These are phyloP conservation scores for Andinoacara biseriatus DNA, from an alignment of 2,113 vertebrate genomes.

Conservation along the genomic window DNA sequence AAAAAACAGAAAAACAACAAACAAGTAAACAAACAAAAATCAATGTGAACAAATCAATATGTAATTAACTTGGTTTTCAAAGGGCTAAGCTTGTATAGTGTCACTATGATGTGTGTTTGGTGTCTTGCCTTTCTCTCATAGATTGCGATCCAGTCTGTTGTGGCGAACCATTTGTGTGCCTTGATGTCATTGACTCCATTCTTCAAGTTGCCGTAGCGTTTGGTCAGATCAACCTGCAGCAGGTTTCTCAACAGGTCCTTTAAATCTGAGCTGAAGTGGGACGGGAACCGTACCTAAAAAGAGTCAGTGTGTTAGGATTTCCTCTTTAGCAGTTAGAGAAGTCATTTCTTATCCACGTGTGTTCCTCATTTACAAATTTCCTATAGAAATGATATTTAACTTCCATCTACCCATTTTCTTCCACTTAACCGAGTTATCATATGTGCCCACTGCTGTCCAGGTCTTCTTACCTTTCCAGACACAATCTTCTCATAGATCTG, in stretches of 20 bases:
- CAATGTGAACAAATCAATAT: slow-evolving; percentile 36
- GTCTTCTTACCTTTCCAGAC: slow-evolving; percentile 91
- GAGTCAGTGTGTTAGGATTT: background rate
- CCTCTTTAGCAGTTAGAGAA: background rate
- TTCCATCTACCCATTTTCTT: too few relatives aligned
- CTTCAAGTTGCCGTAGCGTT: slow-evolving; percentile 98
- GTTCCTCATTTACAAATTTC: background rate
- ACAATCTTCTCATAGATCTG: slow-evolving; percentile 99
- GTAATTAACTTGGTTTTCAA: slow-evolving; percentile 34
- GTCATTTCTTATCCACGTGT: background rate
- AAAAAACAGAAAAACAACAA: too few relatives aligned
- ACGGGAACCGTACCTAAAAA: slow-evolving; percentile 93
- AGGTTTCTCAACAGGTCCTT: slow-evolving; percentile 98
- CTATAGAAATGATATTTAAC: background rate
- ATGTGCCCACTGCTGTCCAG: background rate
- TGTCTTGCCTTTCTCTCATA: slow-evolving; percentile 95
- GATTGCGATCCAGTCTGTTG: slow-evolving; percentile 99
- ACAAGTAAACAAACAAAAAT: background rate
- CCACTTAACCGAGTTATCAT: background rate
- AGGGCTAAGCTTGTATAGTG: background rate
- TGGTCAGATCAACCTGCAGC: slow-evolving; percentile 98
- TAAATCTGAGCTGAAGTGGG: slow-evolving; percentile 98
- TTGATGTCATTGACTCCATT: slow-evolving; percentile 99
- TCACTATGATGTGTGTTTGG: background rate
- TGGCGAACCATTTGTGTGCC: slow-evolving; percentile 99